Evolutionary conservation across 2,797 vertebrate species (phyloP), one percentile per base, ranked within the genome.

Genomic region (Urosaurus nigricauda): DNA sequence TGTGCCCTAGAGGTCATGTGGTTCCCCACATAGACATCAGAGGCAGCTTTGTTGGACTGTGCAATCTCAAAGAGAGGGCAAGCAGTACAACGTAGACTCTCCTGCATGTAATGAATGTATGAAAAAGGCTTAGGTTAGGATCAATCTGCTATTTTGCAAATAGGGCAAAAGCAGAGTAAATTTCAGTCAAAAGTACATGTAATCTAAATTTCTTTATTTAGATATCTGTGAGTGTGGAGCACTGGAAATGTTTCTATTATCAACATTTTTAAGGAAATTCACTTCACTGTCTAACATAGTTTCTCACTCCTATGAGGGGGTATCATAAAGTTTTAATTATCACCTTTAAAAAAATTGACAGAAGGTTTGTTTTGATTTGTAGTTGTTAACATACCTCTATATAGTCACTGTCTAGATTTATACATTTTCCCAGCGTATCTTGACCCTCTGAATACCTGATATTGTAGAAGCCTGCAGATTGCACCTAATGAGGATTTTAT

Each of bases 51-150:
- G 56, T 26, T 75, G 53, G 40, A 47, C 47, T 47, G 47, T 47
- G 37, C 29, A 75, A 35, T 21, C 17, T 82, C 12, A 56, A 79
- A 37, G 40, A 17, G 35, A 68, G 43, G 4, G 47, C 9, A 43
- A 56, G 81, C 26, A 65, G 26, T 47, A 21, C 37, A 43, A 0
- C 3, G 19, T 74, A 35, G 35, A 40, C 37, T 21, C 80, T 63
- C 73, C n/a, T 74, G 56, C 51, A 74, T 84, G 70, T 56, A 51
- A 84, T 56, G 58, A 74, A 58, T 84, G 26, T n/a, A 71, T 56
- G 24, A 35, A 83, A 9, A 84, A 56, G 47, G n/a, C 47, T 73
- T 56, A 35, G 35, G 24, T n/a, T n/a, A n/a, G n/a, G n/a, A 29
- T 77, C 40, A 16, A 65, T n/a, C 19, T 79, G 32, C 51, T 78